phyloP scores from a whole-genome alignment of 2,797 vertebrate species.

The Antennarius maculatus region DNA sequence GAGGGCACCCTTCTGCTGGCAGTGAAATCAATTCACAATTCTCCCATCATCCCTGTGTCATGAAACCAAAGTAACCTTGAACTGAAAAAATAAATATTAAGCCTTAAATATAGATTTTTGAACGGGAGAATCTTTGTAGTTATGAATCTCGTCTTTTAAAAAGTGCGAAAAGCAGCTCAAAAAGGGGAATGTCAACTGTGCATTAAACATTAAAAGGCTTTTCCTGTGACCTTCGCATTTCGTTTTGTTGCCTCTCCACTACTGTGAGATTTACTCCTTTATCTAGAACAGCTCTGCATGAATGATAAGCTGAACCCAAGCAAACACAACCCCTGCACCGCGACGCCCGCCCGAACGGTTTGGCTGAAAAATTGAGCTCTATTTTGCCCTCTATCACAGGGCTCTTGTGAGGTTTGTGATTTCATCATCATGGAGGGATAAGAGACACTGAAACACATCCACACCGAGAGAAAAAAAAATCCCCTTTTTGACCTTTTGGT shows the following conservation, averaged over 20 bases:
- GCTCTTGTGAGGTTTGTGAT: constrained; percentile 36
- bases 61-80: constrained; percentile 37
- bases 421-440: constrained; percentile 57
- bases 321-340: constrained; percentile 43
- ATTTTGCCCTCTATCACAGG: constrained; percentile 60
- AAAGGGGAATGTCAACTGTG: constrained; percentile 45
- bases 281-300: constrained; percentile 55
- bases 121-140: constrained; percentile 21
- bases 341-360: constrained; percentile 31
- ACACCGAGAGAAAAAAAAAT: constrained; percentile 50
- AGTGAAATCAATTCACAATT: constrained; percentile 21
- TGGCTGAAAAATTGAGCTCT: constrained; percentile 46
- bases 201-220: constrained; percentile 59
- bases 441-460: constrained; percentile 55
- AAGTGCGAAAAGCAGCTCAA: constrained; percentile 43
- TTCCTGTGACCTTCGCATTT: constrained; percentile 57
- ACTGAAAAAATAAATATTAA: constrained; percentile 2
- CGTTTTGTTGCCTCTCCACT: constrained; percentile 44
- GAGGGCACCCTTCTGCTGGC: background rate
- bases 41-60: constrained; percentile 13
- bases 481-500: constrained; percentile 70
- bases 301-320: constrained; percentile 57
- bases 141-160: constrained; percentile 16
- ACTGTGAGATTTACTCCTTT: constrained; percentile 57
- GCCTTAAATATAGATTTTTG: constrained; percentile 20